Evolutionary conservation across 1,140 invertebrate species (phyloP).

Genomic region (Lucilia cuprina): DNA sequence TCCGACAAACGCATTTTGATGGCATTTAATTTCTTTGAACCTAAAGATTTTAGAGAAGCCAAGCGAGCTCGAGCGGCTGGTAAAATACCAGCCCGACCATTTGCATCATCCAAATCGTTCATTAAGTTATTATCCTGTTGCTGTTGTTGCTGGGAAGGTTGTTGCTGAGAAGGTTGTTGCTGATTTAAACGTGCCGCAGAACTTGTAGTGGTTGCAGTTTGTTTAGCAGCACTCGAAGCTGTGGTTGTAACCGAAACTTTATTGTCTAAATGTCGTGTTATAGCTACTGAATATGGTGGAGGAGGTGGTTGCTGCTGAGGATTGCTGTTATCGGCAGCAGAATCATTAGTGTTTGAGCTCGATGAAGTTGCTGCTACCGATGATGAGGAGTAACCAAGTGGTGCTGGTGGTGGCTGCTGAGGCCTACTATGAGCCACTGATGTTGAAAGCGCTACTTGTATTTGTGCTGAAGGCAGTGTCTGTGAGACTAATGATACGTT

Average conservation of each 20-base stretch:
- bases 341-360: neutral
- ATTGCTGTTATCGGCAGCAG: neutral
- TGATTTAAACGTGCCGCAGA: neutral
- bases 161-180: slow-evolving; percentile 30
- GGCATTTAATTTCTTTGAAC: slow-evolving; percentile 71
- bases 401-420: neutral
- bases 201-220: neutral
- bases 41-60: slow-evolving; percentile 71
- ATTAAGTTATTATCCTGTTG: slow-evolving; percentile 29
- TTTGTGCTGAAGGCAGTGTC: slow-evolving; percentile 3
- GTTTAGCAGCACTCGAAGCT: slow-evolving; percentile 15
- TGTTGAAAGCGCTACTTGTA: neutral
- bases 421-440: neutral
- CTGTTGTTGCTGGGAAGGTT: slow-evolving; percentile 21
- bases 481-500: neutral
- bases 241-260: slow-evolving; percentile 9
- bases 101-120: slow-evolving; percentile 43
- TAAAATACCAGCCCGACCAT: slow-evolving; percentile 53
- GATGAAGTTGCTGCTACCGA: slow-evolving; percentile 24
- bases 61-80: slow-evolving; percentile 68
- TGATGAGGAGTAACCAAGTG: neutral
- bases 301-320: slow-evolving; percentile 34
- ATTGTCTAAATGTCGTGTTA: slow-evolving; percentile 38
- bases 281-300: slow-evolving; percentile 38
- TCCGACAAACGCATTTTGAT: slow-evolving; percentile 73